Percentiles rank a stretch among this genome's conserved stretches.
These are phyloP conservation scores for Cirrhinus molitorella DNA, from an alignment of 2,797 vertebrate genomes.

Conservation along the genomic window DNA sequence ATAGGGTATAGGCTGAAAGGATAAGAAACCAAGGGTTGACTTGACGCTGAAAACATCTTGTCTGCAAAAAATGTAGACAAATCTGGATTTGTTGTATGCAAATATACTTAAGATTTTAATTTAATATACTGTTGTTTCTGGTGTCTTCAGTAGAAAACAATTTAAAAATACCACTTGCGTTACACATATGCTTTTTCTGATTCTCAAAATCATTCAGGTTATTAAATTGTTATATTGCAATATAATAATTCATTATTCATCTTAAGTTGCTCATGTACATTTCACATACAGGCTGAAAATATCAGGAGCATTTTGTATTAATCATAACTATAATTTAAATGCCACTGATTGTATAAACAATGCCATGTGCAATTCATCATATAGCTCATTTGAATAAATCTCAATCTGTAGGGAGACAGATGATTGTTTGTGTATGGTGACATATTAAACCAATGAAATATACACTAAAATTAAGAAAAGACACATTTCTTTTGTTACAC, in stretches of 20 bases:
- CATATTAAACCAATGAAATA: not conserved
- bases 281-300: not conserved
- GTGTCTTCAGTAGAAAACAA: not conserved
- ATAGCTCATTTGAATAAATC: not conserved
- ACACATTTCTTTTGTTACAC: not conserved
- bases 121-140: not conserved
- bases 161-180: not conserved
- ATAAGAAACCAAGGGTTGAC: not conserved
- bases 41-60: not conserved
- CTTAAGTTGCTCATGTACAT: not conserved
- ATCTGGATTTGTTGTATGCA: too few relatives aligned
- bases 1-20: not conserved
- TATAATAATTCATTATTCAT: not conserved
- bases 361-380: not conserved
- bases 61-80: too few relatives aligned
- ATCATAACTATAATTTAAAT: not conserved
- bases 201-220: not conserved
- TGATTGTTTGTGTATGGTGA: not conserved
- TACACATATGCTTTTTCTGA: not conserved
- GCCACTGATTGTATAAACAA: not conserved
- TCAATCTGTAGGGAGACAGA: not conserved
- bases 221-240: not conserved
- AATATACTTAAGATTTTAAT: not conserved
- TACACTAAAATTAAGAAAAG: not conserved
- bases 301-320: not conserved